Evolutionary conservation across 2,888 invertebrate genomes (phyloP), one percentile per base, ranked within the genome.

Genomic region (Steinernema hermaphroditum): DNA sequence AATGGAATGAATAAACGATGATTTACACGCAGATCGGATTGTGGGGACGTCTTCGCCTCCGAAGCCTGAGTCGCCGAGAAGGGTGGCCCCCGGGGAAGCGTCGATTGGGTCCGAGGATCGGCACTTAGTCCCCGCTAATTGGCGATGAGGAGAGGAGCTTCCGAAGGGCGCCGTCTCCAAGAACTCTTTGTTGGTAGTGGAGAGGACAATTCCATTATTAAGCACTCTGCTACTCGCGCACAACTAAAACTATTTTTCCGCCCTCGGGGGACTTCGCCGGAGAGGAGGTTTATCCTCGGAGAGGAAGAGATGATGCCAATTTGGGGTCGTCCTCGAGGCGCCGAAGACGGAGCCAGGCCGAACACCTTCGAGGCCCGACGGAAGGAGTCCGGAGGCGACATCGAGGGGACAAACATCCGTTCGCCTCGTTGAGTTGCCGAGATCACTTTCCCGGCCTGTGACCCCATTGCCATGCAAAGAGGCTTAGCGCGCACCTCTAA

Each of bases 161-260:
- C 37, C 37, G 12, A 37, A 12, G 37, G 12, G 37, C 37, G 12
- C 6, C 37, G 37, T 37, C 46, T 46, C 43, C 16, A 12, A 8
- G 43, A 16, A 41, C 43, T 19, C 46, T 19, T 46, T 46, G 29
- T n/a, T 16, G 29, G 8, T n/a, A 27, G 22, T 54, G 54, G 24
- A 12, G 54, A 32, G 62, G 62, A 62, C 62, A 62, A 62, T 32
- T 62, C 62, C 62, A 62, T 62, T 62, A 62, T 62, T 29, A 62
- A 62, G 62, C 62, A 62, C 62, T 62, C 62, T 29, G 62, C 12
- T 62, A 32, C 32, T 32, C 62, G 62, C 62, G 62, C 62, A 32
- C 27, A 32, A 32, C 62, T 62, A 62, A 62, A 62, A 62, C 62
- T 62, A 62, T 62, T 62, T 62, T 62, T 62, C 62, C 62, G 62